Percentiles rank a stretch among this genome's conserved stretches.
Evolutionary conservation across 2,888 invertebrate genomes (phyloP).

Genomic region (Yponomeuta malinellus): DNA sequence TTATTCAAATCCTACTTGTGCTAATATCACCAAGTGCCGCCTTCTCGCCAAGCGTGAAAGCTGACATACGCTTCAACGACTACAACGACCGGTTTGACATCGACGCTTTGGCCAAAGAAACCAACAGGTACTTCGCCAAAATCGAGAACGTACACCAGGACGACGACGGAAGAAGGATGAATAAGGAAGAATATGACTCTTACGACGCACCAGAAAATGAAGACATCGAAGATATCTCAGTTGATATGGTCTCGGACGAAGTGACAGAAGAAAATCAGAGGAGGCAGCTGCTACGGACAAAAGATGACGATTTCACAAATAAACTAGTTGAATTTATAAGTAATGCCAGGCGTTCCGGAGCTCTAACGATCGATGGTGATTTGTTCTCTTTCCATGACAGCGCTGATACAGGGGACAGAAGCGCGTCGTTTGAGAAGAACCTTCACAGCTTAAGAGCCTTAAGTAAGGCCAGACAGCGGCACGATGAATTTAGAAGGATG

Average conservation of each 20-base stretch:
- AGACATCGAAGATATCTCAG: neutral
- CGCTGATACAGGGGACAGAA: neutral
- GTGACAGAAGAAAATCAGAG: neutral
- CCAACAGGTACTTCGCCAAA: neutral
- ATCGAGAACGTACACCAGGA: neutral
- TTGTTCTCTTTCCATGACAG: neutral
- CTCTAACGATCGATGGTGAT: neutral
- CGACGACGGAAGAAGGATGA: neutral
- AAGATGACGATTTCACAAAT: neutral
- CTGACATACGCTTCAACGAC: neutral
- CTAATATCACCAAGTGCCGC: neutral
- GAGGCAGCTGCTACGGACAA: neutral
- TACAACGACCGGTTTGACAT: constrained; percentile 3
- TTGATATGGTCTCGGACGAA: neutral
- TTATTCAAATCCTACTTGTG: neutral
- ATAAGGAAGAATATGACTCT: neutral
- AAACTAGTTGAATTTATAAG: neutral
- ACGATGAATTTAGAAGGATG: neutral
- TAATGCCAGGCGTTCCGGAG: neutral
- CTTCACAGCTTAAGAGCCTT: neutral
- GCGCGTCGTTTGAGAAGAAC: neutral
- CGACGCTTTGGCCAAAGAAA: neutral
- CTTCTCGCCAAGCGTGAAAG: neutral
- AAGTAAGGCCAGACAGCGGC: too few relatives aligned
- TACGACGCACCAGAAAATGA: neutral